Evolutionary conservation across 2,113 vertebrate genomes (phyloP).

Genomic region (Nyctereutes procyonoides): DNA sequence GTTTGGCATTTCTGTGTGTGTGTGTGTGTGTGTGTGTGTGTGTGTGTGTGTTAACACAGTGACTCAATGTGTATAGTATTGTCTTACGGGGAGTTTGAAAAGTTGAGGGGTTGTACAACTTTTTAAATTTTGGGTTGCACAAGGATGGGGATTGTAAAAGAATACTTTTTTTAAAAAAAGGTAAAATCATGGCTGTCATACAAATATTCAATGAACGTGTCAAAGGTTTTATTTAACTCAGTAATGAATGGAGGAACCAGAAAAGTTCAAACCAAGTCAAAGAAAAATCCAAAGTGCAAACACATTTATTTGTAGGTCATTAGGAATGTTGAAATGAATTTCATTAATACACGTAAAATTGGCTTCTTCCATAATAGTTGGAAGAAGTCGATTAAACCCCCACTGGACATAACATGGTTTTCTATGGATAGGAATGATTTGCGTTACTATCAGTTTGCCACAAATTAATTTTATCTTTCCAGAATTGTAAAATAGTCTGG

Average conservation of each 20-base stretch:
- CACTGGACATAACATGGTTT: not conserved
- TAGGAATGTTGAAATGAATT: not conserved
- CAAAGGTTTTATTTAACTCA: not conserved
- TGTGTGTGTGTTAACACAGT: not conserved
- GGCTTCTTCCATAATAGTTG: not conserved
- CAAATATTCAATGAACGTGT: not conserved
- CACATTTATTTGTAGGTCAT: no score
- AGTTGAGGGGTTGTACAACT: not conserved
- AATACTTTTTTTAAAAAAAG: not conserved
- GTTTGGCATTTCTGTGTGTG: not conserved
- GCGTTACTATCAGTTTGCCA: not conserved
- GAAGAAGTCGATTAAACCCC: fast-evolving
- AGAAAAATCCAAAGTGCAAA: not conserved
- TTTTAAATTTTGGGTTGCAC: not conserved
- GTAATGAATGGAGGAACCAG: not conserved
- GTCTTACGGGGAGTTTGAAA: not conserved
- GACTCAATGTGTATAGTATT: fast-evolving
- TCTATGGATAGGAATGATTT: not conserved
- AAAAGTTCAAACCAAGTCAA: not conserved
- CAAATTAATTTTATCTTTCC: not conserved
- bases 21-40: not conserved
- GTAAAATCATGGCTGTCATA: not conserved
- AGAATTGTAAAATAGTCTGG: not conserved
- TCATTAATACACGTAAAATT: not conserved
- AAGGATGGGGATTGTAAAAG: not conserved